Base-by-base conservation (phyloP, 2,888 invertebrate species). In the Scaptomyza cyrtandrae region DNA sequence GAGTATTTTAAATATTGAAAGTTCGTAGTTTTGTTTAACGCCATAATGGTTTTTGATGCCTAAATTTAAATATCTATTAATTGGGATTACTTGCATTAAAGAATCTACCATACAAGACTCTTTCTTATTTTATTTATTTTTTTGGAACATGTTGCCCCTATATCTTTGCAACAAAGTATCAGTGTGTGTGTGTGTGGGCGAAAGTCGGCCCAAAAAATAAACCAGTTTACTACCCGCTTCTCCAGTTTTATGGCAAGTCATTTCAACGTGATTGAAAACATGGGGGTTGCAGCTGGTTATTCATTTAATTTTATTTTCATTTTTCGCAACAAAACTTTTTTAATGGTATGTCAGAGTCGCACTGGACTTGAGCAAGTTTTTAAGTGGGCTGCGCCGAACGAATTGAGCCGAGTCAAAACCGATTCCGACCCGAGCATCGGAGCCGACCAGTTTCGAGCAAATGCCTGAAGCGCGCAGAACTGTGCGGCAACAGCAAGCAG, bases 271-370 rank as follows among this genome's bases (percentile, higher is more conserved):
- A 69, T 71, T 76, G 68, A 71, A 79, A 70, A 65, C 60, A 88
- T 86, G 85, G 86, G 85, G 85, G 88, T 86, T 80, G 85, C 81
- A 81, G 75, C 88, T 79, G 80, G 67, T 63, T 52, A 39, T 39
- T 27, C 14, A 50, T 50, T 16, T 41, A 0, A 16, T 41, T 16
- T 19, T 53, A 14, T 58, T 45, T 41, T 43, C 24, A 24, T 59
- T 39, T 78, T 86, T 77, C 55, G 77, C 77, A 81, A 72, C 64
- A 68, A 63, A 68, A 61, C 64, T 70, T 72, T 72, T 75, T 68
- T 64, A 76, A 85, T 85, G 80, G 77, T 58, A 60, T 65, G 65
- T 60, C 71, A 59, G 87, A 61, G 87, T 80, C 70, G 46, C 66
- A 71, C 55, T 66, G 78, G 70, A 83, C 70, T 75, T 76, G 79